Evolutionary conservation across 2,888 invertebrate species (phyloP), one percentile per base, ranked within the genome.

Genomic region (Drosophila borealis): DNA sequence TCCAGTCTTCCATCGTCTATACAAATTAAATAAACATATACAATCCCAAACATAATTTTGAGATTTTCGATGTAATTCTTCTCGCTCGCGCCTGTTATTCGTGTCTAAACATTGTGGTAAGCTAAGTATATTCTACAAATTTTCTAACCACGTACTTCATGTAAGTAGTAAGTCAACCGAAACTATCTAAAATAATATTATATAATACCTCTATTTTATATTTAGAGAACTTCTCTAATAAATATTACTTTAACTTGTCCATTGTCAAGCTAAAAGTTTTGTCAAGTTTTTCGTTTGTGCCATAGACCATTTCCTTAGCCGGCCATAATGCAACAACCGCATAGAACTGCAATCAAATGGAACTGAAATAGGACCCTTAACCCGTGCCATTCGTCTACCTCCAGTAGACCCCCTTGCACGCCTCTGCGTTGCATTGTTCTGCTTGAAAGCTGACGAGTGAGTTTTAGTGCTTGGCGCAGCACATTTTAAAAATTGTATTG

Each of bases 31-130:
- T 33, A 36, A 11, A 17, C 10, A 33, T 14, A 29, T 14, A 10
- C 11, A 19, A 29, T 21, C n/a, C 4, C n/a, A 14, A 14, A 11
- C 13, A 34, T 54, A 46, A 46, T 21, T 41, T 19, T 11, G 11
- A 67, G 33, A 67, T 85, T 86, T 86, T 86, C 85, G 85, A 65
- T 75, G 85, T 85, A 64, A 80, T 85, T 86, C 85, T 86, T 86
- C 85, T 84, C 72, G 79, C 85, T 86, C 85, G 85, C 85, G 82
- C 85, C 85, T 86, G 85, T 81, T 72, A 49, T 78, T 84, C 82
- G 85, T 76, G 78, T 79, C 73, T 78, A 21, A 62, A 59, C 55
- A 70, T 65, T 67, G 62, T 75, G 87, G 81, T 87, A 80, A 84
- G 75, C 74, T 63, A 68, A 77, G 11, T 34, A 25, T 14, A 44